Evolutionary conservation across 1,140 invertebrate genomes (phyloP), one percentile per base, ranked within the genome.

Genomic region (Dendrolimus kikuchii): DNA sequence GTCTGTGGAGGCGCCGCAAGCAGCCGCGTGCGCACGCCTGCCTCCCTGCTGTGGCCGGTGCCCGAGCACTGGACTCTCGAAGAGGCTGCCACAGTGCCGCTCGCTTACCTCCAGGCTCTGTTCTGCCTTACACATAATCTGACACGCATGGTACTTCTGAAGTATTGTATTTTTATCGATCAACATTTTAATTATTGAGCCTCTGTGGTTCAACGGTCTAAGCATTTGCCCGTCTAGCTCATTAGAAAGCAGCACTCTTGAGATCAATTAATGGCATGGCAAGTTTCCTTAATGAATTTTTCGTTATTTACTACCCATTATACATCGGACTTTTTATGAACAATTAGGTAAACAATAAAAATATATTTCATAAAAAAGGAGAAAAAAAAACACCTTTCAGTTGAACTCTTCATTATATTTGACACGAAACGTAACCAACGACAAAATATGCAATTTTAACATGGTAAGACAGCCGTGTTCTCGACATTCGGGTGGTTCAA

Each of bases 1-100:
- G 49, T 71, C 5, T 8, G 23, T 5, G 38, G 10, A 5, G 74
- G 72, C 5, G 23, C 23, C 23, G 57, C 74, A 10, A 45, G 52
- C 7, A 51, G 61, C 10, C 53, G 46, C 4, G 45, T 90, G 10
- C 9, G 88, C 40, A 84, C 88, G 2, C 88, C 91, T 65, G 72
- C 74, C 2, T 64, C 81, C 5, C 88, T 93, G 7, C 44, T 90
- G 6, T 95, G 93, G 93, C 66, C 90, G 0, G 85, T 95, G 9
- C 95, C 95, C 3, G 84, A 90, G 0, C 56, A 85, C 8, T 95
- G 94, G 94, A 89, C 82, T 2, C 66, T 95, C 6, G 91, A 92
- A 65, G 92, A 95, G 38, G 94, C 94, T 8, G 92, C 93, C 0
- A 94, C 93, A 2, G 89, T 95, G 4, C 94, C 95, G 6, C 47